These are phyloP conservation scores for Ephialtes manifestator DNA, from an alignment of 2,888 invertebrate genomes.

Conservation along the genomic window DNA sequence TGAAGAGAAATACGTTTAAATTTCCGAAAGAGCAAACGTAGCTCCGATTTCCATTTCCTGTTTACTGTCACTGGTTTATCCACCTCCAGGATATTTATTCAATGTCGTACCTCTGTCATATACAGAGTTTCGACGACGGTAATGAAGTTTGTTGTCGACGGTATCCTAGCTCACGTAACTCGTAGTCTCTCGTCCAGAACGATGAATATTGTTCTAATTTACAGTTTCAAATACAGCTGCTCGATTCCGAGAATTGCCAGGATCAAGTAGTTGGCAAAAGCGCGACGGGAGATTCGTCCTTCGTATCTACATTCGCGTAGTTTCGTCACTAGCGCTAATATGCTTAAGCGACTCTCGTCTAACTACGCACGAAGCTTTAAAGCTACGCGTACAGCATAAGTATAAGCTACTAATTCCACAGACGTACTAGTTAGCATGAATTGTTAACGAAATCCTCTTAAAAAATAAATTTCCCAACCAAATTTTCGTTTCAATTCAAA, in stretches of 20 bases:
- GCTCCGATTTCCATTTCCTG: background rate
- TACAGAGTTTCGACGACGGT: background rate
- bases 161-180: background rate
- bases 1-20: background rate
- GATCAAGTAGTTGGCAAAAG: background rate
- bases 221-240: background rate
- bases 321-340: constrained; percentile 18
- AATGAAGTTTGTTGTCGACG: background rate
- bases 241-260: constrained; percentile 3
- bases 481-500: background rate
- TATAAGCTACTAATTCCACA: constrained; percentile 11
- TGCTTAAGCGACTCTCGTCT: constrained; percentile 3
- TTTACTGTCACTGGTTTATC: background rate
- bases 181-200: background rate
- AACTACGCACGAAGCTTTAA: background rate
- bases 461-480: background rate
- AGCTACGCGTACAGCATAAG: background rate
- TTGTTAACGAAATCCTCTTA: background rate
- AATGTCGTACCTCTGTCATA: background rate
- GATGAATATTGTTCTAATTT: background rate
- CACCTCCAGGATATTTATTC: background rate
- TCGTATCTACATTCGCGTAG: background rate
- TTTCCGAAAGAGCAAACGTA: background rate
- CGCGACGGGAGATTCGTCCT: background rate
- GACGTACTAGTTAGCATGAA: background rate